These are phyloP conservation scores for Motacilla alba DNA, from an alignment of 2,113 vertebrate genomes.

Conservation along the genomic window DNA sequence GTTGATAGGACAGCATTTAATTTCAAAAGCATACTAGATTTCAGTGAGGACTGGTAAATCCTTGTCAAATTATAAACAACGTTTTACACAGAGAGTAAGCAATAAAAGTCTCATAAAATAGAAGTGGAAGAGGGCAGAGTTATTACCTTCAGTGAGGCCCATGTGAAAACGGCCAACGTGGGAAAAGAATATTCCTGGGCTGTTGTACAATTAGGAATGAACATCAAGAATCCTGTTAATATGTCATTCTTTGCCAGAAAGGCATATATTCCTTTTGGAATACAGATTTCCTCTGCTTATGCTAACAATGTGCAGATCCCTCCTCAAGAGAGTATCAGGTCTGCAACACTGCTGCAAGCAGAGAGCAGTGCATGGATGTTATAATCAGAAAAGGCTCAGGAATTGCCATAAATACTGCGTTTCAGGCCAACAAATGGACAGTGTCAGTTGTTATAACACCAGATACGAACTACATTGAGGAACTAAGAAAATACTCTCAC, in stretches of 20 bases:
- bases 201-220: background rate
- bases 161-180: rapidly evolving
- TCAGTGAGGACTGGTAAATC: background rate
- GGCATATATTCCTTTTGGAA: background rate
- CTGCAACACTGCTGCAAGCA: background rate
- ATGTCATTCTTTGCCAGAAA: background rate
- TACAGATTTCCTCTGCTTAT: background rate
- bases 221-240: background rate
- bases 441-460: background rate
- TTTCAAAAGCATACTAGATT: background rate
- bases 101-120: background rate
- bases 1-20: background rate
- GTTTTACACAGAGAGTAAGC: background rate
- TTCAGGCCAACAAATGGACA: background rate
- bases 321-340: background rate
- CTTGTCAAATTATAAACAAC: background rate
- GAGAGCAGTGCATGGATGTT: background rate
- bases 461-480: background rate
- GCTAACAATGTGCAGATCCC: background rate
- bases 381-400: background rate
- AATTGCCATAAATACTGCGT: background rate
- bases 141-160: background rate
- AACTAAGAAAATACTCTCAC: background rate
- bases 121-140: background rate
- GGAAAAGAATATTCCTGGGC: background rate